Conservation (phyloP, 92 coral and sea anemone genomes). For the Metridium senile region DNA sequence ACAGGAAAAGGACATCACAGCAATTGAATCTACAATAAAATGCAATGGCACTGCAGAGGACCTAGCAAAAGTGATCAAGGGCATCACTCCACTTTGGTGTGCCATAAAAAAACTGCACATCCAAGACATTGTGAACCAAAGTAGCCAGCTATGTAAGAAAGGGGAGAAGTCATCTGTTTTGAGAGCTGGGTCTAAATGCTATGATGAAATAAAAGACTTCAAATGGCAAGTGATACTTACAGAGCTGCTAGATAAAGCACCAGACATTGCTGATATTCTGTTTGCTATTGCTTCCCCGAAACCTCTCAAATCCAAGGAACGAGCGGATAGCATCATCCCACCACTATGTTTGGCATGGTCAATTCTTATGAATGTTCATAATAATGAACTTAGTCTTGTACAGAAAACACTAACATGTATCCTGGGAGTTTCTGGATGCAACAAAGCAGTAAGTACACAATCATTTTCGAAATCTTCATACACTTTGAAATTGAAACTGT, state of each 20-base stretch:
- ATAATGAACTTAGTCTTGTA: constrained; percentile 26
- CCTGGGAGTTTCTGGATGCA: constrained; percentile 41
- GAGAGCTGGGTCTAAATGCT: constrained; percentile 26
- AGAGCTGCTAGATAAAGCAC: background rate
- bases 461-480: too few species aligned
- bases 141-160: constrained; percentile 17
- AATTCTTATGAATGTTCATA: constrained; percentile 31
- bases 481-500: too few species aligned
- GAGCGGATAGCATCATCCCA: constrained; percentile 2
- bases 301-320: background rate
- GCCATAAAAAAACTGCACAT: constrained; percentile 17
- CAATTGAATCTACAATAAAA: background rate
- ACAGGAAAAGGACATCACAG: background rate
- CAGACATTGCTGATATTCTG: background rate
- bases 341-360: constrained; percentile 31
- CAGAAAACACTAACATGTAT: constrained; percentile 34
- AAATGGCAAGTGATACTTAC: background rate
- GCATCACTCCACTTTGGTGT: constrained; percentile 1
- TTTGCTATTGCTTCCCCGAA: background rate
- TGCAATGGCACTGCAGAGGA: background rate
- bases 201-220: constrained; percentile 6
- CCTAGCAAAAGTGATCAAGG: background rate
- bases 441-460: constrained; percentile 22
- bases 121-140: constrained; percentile 26
- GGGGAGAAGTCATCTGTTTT: constrained; percentile 36